Evolutionary conservation across 1,140 invertebrate species (phyloP), one percentile per base, ranked within the genome.

Genomic region (Megathymus violae): DNA sequence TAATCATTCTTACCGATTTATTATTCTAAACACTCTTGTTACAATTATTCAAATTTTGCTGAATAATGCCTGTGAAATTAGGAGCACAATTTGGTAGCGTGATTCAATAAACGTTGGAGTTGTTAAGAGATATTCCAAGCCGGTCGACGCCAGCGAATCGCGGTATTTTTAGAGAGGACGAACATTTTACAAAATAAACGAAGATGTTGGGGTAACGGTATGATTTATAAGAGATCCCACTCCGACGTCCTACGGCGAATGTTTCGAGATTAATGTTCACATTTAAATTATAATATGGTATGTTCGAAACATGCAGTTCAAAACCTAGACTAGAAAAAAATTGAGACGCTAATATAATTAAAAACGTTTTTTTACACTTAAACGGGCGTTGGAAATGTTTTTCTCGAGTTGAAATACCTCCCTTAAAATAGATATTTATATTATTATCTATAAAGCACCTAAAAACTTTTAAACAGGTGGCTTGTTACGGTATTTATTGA

Each of bases 131-230:
- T 88, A 86, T 86, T 89, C 79, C 74, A 61, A 78, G 77, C 62
- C 66, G 47, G 62, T 69, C 81, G 76, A 82, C 81, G 84, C 81
- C 80, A 76, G 75, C 83, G 71, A 79, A 70, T 69, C 74, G 73
- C 65, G 80, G 64, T 89, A 89, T 89, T 89, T 89, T 85, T 89
- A 89, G 87, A 82, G 73, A 74, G 75, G 80, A 86, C 82, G 77
- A 76, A 82, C 81, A 83, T 89, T 86, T 85, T 84, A 87, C 81
- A 86, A 86, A 89, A 86, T 83, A 86, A 82, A 83, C 82, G 71
- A 67, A 77, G 72, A 75, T 80, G 78, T 84, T 82, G 68, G 76
- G 63, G 75, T 76, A 78, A 82, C 68, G 50, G 44, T 68, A 69
- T 85, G 80, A 85, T 80, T 84, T 84, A 84, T 81, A 77, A 74